Conservation (phyloP, 2,113 vertebrate genomes). For the Platichthys flesus region DNA sequence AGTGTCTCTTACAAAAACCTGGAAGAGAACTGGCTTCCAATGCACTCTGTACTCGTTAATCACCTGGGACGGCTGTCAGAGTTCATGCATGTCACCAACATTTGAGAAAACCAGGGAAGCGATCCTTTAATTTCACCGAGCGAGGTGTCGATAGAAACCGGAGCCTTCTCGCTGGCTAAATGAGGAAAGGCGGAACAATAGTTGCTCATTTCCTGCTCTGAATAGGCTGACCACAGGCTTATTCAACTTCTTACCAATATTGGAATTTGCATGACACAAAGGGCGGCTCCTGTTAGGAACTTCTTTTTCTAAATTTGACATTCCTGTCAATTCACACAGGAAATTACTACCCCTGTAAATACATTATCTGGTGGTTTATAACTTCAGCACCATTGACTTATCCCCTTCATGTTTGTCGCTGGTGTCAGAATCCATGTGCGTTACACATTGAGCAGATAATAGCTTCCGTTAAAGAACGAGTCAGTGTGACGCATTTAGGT, state of each 20-base stretch:
- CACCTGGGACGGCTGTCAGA: conserved; percentile 28
- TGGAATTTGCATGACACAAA: conserved; percentile 45
- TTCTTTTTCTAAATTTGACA: not conserved
- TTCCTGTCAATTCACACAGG: conserved; percentile 16
- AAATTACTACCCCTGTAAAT: conserved; percentile 19
- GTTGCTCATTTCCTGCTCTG: conserved; percentile 71
- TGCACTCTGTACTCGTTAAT: conserved; percentile 35
- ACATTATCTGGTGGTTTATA: conserved; percentile 11
- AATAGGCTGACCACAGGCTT: conserved; percentile 53
- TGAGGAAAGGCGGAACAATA: conserved; percentile 61
- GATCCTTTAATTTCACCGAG: conserved; percentile 72
- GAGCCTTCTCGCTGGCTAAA: conserved; percentile 69
- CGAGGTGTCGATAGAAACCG: conserved; percentile 81
- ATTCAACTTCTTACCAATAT: conserved; percentile 35
- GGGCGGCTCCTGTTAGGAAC: conserved; percentile 12
- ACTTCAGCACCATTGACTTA: not conserved
- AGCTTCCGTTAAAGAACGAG: not conserved
- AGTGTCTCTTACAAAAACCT: conserved; percentile 30
- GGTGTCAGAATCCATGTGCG: not conserved
- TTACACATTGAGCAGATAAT: not conserved
- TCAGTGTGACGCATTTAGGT: not conserved
- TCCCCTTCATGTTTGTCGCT: not conserved
- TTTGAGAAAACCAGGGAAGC: conserved; percentile 77
- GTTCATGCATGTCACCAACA: conserved; percentile 32
- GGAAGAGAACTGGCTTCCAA: conserved; percentile 46